Base-by-base conservation (phyloP, 2,113 vertebrate species). In the Pristiophorus japonicus region DNA sequence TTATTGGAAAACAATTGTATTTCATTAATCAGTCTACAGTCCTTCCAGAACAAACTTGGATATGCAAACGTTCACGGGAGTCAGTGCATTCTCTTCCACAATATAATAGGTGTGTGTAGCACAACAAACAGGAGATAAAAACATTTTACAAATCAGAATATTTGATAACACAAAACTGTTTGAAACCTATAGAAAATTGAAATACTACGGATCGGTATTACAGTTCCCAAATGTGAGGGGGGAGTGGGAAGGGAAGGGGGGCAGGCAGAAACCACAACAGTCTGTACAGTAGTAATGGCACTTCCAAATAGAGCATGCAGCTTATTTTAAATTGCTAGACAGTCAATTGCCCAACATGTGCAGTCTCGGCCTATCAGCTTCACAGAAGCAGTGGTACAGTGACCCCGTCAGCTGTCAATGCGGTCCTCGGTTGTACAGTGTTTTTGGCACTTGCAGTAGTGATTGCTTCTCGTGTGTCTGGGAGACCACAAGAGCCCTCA, bases 241-340 rank as follows among this genome's bases (percentile, higher is more conserved):
- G 96, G 96, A 66, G 0, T 95, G 66, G 96, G 96, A 96, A 96
- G 95, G 96, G 96, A n/a, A n/a, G n/a, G 96, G 95, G 96, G 75
- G 96, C 95, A 96, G 96, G 96, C 96, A 96, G 96, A 97, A 96
- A 97, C 96, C 96, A 96, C 95, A 87, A 96, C 96, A 97, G 97
- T 97, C 98, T 97, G 96, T 97, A 97, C 98, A 98, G 98, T 98
- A 98, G 98, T 98, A 97, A 98, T 98, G 98, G 98, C 98, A 98
- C 98, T 98, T 97, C 96, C 97, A 97, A 97, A 97, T 87, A 96
- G 97, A 97, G 97, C 98, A 97, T 98, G 98, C 97, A 98, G 97
- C 98, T 98, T 98, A 97, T 98, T 98, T 97, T 97, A 97, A 97
- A 98, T 98, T 88, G 97, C 96, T 51, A 98, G 97, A 97, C 96